Percentiles rank a stretch among this genome's conserved stretches.
Conservation (phyloP, 1,140 invertebrate genomes). For the Sitophilus oryzae region DNA sequence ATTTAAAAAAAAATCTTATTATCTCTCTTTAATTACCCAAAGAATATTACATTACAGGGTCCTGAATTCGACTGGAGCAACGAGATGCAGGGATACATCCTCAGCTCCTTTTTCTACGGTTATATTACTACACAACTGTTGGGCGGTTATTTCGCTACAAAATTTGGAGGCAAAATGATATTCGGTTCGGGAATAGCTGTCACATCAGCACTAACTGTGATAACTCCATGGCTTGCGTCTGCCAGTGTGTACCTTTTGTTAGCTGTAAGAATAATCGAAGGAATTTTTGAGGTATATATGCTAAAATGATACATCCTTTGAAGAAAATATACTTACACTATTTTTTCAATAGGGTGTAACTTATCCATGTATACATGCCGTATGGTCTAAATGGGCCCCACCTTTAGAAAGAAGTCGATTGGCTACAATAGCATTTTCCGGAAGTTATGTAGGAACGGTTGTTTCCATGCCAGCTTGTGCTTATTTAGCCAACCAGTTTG, state of each 20-base stretch:
- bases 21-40: neutral
- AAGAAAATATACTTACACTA: no score
- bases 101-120: conserved; percentile 84
- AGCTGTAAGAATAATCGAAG: conserved; percentile 76
- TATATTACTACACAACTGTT: conserved; percentile 68
- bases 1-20: no score
- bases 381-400: conserved; percentile 85
- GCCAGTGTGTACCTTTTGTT: conserved; percentile 65
- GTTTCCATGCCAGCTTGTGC: conserved; percentile 74
- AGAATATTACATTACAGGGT: conserved; percentile 15
- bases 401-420: conserved; percentile 72
- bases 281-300: conserved; percentile 85
- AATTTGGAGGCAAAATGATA: conserved; percentile 57
- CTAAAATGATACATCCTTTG: no score
- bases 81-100: conserved; percentile 68
- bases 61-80: conserved; percentile 76
- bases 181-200: conserved; percentile 75
- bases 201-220: conserved; percentile 73
- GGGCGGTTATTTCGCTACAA: conserved; percentile 50
- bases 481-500: conserved; percentile 61
- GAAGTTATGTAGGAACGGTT: conserved; percentile 76
- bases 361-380: conserved; percentile 82
- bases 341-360: conserved; percentile 72
- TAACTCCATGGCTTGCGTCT: conserved; percentile 72
- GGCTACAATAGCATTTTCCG: conserved; percentile 75